Conservation (phyloP, 2,113 vertebrate species). For the Psephotus haematonotus region DNA sequence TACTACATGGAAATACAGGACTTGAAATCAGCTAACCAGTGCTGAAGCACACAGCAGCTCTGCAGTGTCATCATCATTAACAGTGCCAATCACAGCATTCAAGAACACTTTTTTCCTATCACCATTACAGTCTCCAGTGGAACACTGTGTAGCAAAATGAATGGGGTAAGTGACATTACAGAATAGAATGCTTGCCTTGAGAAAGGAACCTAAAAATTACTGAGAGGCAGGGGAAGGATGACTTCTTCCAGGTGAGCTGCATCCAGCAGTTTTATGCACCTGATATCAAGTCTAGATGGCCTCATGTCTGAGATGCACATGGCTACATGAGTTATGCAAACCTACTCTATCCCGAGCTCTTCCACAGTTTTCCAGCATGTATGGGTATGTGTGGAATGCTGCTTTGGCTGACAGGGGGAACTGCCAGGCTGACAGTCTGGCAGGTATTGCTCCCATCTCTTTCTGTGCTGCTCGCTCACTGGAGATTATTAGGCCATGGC, state of each 20-base stretch:
- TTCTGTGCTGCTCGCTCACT: background rate
- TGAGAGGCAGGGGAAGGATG: background rate
- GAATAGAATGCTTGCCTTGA: background rate
- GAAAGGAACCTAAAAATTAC: background rate
- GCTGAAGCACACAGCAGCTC: constrained; percentile 29
- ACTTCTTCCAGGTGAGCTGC: background rate
- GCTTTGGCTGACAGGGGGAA: background rate
- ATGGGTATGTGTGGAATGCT: background rate
- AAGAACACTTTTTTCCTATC: background rate
- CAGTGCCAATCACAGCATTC: constrained; percentile 37
- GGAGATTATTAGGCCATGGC: background rate
- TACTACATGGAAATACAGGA: constrained; percentile 9
- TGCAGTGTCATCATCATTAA: constrained; percentile 48
- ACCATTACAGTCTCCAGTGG: background rate
- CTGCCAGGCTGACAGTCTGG: background rate
- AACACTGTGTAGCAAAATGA: background rate
- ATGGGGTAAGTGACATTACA: constrained; percentile 19
- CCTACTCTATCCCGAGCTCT: background rate
- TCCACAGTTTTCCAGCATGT: background rate
- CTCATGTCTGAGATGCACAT: background rate
- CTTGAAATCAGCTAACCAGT: constrained; percentile 4
- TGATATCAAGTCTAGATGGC: background rate
- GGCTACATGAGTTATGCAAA: background rate
- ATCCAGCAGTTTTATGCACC: background rate
- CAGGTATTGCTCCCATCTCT: background rate